Base-by-base conservation (phyloP, 2,113 vertebrate genomes). In the Entelurus aequoreus region DNA sequence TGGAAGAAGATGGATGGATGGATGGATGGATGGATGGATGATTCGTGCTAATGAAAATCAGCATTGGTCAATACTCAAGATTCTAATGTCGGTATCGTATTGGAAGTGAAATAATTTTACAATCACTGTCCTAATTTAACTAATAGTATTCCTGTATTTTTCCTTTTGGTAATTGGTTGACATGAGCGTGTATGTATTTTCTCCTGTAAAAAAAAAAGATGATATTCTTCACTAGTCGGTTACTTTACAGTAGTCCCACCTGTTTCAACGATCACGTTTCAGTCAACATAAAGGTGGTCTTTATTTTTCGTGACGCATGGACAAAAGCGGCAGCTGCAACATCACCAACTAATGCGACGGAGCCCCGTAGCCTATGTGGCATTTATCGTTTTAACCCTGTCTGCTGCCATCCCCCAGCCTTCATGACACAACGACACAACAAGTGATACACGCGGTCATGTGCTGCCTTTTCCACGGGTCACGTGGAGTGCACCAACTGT, bases 331-430 rank as follows among this genome's bases (percentile, higher is more conserved):
- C 68, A 72, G 72, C 63, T 72, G 75, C 21, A 21, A 49, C 65
- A 65, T 66, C 53, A 48, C 8, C 35, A 53, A 28, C 66, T 67
- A 65, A 65, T 62, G 60, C 68, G 66, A 79, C 68, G 75, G 69
- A 67, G 53, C 59, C 28, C 13, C 63, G 37, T 51, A 56, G 63
- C 62, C 62, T 54, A 6, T 15, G 64, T 19, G 54, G 51, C 37
- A 64, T 64, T 73, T 68, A 28, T 28, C 3, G 61, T 68, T 69
- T 71, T 13, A 67, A n/a, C 40, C 65, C 48, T 16, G 52, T 21
- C 56, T 79, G 79, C 75, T 77, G 63, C 64, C 56, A 59, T 48
- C 63, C 63, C 37, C 40, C 8, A n/a, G 13, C 28, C 54, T 42
- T 65, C 48, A 52, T 55, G 46, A 46, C 70, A 54, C 51, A 54